Conservation (phyloP, 2,797 vertebrate genomes). For the Sitta carolinensis region DNA sequence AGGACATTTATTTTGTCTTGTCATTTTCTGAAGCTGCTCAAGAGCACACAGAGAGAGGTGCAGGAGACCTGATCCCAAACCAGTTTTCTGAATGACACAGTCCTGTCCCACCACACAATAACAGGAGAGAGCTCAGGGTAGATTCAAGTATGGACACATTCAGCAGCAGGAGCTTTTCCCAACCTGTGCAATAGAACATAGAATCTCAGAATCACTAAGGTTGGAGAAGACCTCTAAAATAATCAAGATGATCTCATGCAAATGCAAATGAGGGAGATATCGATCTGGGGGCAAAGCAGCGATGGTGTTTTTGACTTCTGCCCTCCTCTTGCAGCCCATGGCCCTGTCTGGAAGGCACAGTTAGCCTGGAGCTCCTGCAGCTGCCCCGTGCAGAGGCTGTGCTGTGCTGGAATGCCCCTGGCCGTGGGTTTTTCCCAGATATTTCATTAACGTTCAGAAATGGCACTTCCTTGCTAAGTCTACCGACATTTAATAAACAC, state of each 20-base stretch:
- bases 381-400: background rate
- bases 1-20: background rate
- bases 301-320: background rate
- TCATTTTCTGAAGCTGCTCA: background rate
- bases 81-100: background rate
- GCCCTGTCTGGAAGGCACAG: background rate
- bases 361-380: conserved; percentile 29
- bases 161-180: background rate
- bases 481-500: conserved; percentile 77
- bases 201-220: background rate
- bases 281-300: background rate
- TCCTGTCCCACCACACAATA: background rate
- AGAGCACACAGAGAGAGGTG: background rate
- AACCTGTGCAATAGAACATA: background rate
- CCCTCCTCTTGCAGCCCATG: background rate
- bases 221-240: background rate
- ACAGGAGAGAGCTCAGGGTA: background rate
- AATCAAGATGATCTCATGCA: background rate
- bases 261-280: background rate
- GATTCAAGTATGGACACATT: fast-evolving
- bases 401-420: background rate
- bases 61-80: background rate
- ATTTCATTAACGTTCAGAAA: conserved; percentile 69
- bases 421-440: conserved; percentile 50
- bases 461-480: conserved; percentile 63